A percentile compares a stretch with the other conserved stretches of the same genome.
Evolutionary conservation across 2,797 vertebrate species (phyloP).

Genomic region (Rhincodon typus): DNA sequence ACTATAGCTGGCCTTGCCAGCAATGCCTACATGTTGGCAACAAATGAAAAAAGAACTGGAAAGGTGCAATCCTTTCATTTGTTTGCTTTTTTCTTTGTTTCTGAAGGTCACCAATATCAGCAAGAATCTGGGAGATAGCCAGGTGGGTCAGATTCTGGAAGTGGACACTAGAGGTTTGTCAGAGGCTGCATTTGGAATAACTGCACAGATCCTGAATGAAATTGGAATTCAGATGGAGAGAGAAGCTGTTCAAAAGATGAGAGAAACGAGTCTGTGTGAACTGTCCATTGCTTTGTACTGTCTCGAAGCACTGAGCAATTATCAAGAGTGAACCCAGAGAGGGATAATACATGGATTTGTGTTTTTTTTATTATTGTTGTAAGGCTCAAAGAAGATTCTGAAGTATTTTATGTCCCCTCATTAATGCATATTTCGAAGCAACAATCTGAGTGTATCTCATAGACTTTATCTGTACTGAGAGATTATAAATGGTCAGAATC

Average conservation of each 20-base stretch:
- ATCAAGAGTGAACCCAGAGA: neutral
- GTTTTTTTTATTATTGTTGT: neutral
- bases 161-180: neutral
- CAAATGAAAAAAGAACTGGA: no score
- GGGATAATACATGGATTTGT: neutral
- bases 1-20: no score
- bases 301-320: constrained; percentile 1
- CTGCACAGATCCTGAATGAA: constrained; percentile 18
- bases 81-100: no score
- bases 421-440: neutral
- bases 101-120: neutral
- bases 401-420: neutral
- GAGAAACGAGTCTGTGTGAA: neutral
- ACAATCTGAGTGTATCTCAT: neutral
- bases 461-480: neutral
- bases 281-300: neutral
- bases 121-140: neutral
- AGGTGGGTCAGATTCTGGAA: neutral
- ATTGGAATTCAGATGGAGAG: neutral
- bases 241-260: neutral
- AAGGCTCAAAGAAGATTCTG: neutral
- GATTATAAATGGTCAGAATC: neutral
- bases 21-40: no score
- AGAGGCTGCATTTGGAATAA: neutral
- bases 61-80: neutral